A percentile compares a stretch with the other conserved stretches of the same genome.
phyloP scores from a whole-genome alignment of 2,113 vertebrate species.

The Salvator merianae region DNA sequence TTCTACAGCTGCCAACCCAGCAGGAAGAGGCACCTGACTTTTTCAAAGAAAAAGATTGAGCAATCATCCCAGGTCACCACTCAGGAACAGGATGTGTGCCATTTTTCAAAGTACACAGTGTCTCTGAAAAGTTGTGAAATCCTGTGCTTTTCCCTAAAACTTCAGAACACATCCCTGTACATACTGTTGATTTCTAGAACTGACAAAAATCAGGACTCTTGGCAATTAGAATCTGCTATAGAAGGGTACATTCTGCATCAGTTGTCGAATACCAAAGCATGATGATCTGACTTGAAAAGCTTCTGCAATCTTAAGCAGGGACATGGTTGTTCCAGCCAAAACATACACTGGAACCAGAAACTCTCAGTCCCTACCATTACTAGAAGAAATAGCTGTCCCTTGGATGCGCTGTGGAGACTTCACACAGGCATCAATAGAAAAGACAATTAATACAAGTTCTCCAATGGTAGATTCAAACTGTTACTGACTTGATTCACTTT shows the following conservation, averaged over 20 bases:
- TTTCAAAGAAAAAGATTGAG: neutral
- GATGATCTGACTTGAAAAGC: neutral
- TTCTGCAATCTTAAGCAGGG: neutral
- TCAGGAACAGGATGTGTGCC: neutral
- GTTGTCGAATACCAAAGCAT: neutral
- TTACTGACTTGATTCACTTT: neutral
- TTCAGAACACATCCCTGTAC: conserved; percentile 19
- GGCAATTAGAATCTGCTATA: neutral
- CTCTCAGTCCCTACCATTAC: neutral
- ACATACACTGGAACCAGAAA: neutral
- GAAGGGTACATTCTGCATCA: conserved; percentile 11
- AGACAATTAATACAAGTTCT: neutral
- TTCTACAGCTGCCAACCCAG: neutral
- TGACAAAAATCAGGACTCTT: neutral
- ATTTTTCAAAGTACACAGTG: conserved; percentile 4
- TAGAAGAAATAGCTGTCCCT: neutral
- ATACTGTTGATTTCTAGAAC: neutral
- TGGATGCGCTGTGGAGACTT: neutral
- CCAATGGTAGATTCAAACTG: neutral
- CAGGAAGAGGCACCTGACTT: neutral
- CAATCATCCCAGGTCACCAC: neutral
- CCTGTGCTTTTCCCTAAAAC: neutral
- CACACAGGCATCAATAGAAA: neutral
- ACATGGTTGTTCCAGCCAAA: neutral
- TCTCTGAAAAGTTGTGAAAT: conserved; percentile 4